phyloP scores from a whole-genome alignment of 2,113 vertebrate genomes.

The Pao palembangensis region DNA sequence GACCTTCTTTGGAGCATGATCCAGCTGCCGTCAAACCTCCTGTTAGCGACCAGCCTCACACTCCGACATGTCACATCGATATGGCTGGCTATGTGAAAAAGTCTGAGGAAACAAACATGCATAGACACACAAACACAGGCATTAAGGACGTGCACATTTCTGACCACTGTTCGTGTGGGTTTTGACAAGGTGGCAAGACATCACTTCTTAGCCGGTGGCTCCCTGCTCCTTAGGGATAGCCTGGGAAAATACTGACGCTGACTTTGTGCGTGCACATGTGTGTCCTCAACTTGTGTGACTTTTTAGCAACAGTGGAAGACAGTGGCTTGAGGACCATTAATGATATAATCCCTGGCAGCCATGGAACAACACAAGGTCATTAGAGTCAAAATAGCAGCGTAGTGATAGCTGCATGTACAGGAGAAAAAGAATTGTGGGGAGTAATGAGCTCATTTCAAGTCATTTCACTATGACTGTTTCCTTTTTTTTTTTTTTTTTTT shows the following conservation, averaged over 20 bases:
- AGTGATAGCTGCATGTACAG: conserved; percentile 58
- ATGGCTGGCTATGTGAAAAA: conserved; percentile 31
- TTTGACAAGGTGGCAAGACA: conserved; percentile 56
- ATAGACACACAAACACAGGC: neutral
- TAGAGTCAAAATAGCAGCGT: conserved; percentile 54
- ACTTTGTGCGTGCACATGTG: conserved; percentile 10
- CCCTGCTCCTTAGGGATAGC: conserved; percentile 44
- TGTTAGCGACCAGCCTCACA: conserved; percentile 34
- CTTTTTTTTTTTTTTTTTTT: neutral
- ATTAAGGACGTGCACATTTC: conserved; percentile 3
- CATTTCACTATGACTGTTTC: conserved; percentile 28
- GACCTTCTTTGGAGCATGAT: conserved; percentile 38
- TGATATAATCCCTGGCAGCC: conserved; percentile 69
- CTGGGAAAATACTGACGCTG: conserved; percentile 38
- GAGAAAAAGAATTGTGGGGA: conserved; percentile 24
- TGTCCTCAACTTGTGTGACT: conserved; percentile 41
- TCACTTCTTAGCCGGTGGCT: conserved; percentile 45
- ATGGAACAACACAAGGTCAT: conserved; percentile 69
- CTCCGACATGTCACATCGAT: conserved; percentile 55
- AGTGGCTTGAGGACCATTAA: conserved; percentile 74
- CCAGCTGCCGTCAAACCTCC: conserved; percentile 22
- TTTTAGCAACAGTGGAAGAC: conserved; percentile 50
- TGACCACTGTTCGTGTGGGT: conserved; percentile 22
- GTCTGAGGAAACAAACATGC: conserved; percentile 14
- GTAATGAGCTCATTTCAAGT: conserved; percentile 55